Evolutionary conservation across 2,113 vertebrate genomes (phyloP), one percentile per base, ranked within the genome.

Genomic region (Eretmochelys imbricata): DNA sequence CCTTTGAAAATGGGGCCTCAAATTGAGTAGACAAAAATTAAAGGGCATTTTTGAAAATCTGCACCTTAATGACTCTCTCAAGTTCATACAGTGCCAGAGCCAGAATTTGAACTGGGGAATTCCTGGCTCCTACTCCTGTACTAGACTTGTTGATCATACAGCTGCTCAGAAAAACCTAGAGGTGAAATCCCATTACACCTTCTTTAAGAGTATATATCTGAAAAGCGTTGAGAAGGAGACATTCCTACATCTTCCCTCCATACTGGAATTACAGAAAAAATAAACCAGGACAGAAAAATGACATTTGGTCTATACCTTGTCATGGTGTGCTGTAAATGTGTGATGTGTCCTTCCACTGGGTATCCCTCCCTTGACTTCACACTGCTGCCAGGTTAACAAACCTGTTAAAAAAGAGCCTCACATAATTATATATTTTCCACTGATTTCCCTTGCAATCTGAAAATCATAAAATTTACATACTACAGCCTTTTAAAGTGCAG

Each of bases 341-440:
- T 98, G 97, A 84, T 91, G 69, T 27, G 86, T 97, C 72, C 97
- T 98, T 92, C 97, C 96, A n/a, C 89, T 48, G 10, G 97, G 98
- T 59, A 92, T 95, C 55, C 98, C 98, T 95, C 98, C 98, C 93
- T 98, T 98, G 49, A 98, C 95, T 78, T 98, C 98, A 94, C 91
- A 97, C 79, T 96, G 96, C 89, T 98, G 98, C 96, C 95, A 97
- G 12, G 90, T 59, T 92, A 99, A 95, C 62, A 88, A 97, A 51
- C 97, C 98, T 98, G 82, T 79, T 62, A 62, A 8, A 87, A 95
- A 86, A 82, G 6, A 50, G 27, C 48, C 80, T 82, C 55, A 38
- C 88, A 6, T n/a, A 90, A 35, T 51, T 51, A 80, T 35, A 42
- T 3, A 35, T 69, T 81, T 93, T 93, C 38, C 87, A 91, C 48